A percentile compares a stretch with the other conserved stretches of the same genome.
phyloP scores from a whole-genome alignment of 1,140 invertebrate genomes.

The Eurytemora carolleeae region DNA sequence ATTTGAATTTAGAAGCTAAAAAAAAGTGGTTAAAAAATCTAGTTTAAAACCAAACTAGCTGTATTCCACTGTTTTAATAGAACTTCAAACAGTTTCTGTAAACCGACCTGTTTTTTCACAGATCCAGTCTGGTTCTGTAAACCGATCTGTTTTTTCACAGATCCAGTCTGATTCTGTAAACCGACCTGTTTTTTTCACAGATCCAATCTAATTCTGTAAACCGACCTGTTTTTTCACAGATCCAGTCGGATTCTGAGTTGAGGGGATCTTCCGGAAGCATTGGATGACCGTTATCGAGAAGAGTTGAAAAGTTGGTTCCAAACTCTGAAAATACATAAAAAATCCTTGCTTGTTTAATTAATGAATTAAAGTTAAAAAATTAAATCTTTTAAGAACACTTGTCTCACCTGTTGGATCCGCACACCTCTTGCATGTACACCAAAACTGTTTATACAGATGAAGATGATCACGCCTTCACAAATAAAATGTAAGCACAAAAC shows the following conservation, averaged over 20 bases:
- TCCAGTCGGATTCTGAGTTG: not conserved
- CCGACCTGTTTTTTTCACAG: no score
- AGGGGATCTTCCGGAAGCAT: not conserved
- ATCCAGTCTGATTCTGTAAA: no score
- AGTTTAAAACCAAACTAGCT: no score
- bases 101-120: no score
- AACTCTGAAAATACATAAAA: not conserved
- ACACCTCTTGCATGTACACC: constrained; percentile 46
- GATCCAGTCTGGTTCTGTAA: no score
- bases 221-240: not conserved
- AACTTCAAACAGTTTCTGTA: no score
- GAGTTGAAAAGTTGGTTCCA: not conserved
- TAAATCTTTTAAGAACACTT: constrained; percentile 20
- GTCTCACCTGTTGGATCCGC: constrained; percentile 37
- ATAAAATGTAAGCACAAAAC: no score
- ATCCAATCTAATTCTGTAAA: no score
- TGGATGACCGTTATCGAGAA: not conserved
- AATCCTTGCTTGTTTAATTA: not conserved
- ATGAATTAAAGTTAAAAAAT: constrained; percentile 14
- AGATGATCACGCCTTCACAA: constrained; percentile 43
- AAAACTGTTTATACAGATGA: constrained; percentile 47
- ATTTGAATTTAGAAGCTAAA: no score
- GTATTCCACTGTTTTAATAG: no score
- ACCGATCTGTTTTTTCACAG: no score
- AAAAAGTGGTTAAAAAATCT: no score